Evolutionary conservation across 2,113 vertebrate genomes (phyloP).

Genomic region (Hirundichthys speculiger): DNA sequence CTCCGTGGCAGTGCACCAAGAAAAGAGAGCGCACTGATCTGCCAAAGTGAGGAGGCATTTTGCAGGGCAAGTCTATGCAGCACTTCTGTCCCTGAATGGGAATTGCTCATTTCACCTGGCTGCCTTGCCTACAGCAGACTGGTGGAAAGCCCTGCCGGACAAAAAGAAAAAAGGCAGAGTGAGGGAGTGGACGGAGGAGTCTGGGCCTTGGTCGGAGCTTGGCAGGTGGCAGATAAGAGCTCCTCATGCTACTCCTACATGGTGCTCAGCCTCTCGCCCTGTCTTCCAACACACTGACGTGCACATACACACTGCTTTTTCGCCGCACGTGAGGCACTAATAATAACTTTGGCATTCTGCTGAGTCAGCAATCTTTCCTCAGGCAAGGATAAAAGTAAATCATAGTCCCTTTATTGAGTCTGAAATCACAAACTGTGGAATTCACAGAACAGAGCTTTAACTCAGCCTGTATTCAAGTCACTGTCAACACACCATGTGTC

Average conservation of each 20-base stretch:
- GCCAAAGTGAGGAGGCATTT: conserved; percentile 77
- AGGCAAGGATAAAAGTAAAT: conserved; percentile 73
- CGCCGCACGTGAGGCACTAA: conserved; percentile 62
- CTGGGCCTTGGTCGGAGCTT: conserved; percentile 62
- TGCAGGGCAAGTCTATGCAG: conserved; percentile 43
- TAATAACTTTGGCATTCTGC: conserved; percentile 69
- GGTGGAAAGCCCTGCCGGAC: conserved; percentile 48
- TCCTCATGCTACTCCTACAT: conserved; percentile 50
- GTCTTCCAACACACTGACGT: conserved; percentile 7
- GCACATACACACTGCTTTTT: conserved; percentile 30
- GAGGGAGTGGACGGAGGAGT: conserved; percentile 29
- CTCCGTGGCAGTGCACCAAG: conserved; percentile 56
- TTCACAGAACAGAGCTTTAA: conserved; percentile 67
- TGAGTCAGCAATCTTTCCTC: conserved; percentile 71
- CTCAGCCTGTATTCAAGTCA: conserved; percentile 36
- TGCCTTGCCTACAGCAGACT: conserved; percentile 49
- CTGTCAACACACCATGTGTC: conserved; percentile 60
- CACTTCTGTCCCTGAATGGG: conserved; percentile 70
- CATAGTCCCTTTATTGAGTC: conserved; percentile 69
- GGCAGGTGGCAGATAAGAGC: conserved; percentile 69
- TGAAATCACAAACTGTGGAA: conserved; percentile 73
- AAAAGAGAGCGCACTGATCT: conserved; percentile 71
- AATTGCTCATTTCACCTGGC: conserved; percentile 77
- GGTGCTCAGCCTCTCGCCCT: conserved; percentile 23
- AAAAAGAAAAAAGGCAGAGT: conserved; percentile 26